These are phyloP conservation scores for Phrynocephalus guinanensis DNA, from an alignment of 2,797 vertebrate species.

Conservation along the genomic window DNA sequence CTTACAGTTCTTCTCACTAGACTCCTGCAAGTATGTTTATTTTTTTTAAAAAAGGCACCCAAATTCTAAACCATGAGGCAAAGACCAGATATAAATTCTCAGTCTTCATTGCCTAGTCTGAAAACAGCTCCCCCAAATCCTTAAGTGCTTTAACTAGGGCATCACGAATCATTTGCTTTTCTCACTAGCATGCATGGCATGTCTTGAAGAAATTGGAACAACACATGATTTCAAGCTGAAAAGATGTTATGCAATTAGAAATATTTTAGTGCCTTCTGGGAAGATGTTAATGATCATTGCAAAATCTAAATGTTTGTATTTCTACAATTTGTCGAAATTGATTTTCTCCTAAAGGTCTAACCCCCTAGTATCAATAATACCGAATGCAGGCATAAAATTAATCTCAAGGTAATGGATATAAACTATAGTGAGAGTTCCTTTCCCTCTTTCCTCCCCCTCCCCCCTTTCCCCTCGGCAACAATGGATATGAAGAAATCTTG, in stretches of 20 bases:
- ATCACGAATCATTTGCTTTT: constrained; percentile 12
- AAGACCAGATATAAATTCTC: neutral
- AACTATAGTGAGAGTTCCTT: neutral
- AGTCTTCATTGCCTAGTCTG: neutral
- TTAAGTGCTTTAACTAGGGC: constrained; percentile 8
- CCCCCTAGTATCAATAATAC: neutral
- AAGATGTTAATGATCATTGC: constrained; percentile 11
- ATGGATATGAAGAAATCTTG: no score
- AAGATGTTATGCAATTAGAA: neutral
- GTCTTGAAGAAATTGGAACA: constrained; percentile 1
- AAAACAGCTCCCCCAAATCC: neutral
- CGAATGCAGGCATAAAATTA: neutral
- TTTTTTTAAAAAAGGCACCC: neutral
- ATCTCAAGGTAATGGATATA: neutral
- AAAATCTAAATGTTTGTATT: constrained; percentile 6
- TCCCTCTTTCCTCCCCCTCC: neutral
- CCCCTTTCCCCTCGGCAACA: no score
- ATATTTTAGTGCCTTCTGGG: constrained; percentile 16
- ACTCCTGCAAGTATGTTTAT: neutral
- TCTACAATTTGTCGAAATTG: neutral
- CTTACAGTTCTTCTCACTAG: neutral
- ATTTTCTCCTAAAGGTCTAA: neutral
- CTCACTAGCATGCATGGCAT: neutral
- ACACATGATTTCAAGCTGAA: neutral
- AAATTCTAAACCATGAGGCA: constrained; percentile 1